Base-by-base conservation (phyloP, 2,888 invertebrate species). In the Camptogramma bilineatum region DNA sequence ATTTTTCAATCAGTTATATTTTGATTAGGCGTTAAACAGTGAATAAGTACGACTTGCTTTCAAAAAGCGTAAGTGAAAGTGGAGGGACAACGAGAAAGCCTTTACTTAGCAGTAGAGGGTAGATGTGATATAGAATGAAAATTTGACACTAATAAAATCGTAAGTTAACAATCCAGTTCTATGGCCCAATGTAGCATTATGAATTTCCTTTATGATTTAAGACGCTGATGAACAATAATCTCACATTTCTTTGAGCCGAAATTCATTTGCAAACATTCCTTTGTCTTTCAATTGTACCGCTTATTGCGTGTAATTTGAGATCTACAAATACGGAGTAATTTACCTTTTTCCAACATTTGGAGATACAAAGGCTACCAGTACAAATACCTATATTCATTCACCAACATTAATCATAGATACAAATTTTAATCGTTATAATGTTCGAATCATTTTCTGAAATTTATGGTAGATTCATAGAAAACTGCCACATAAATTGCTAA, bases 181-280 rank as follows among this genome's bases (percentile, higher is more conserved):
- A n/a, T 55, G 62, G 62, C 55, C 55, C 17, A 28, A n/a, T 42
- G 28, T 60, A 58, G 77, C 73, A 71, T 76, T 78, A 72, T 76
- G 75, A 80, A 75, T 78, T 76, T 70, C 69, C 64, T 74, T 80
- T 75, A 71, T 72, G 73, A 76, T 74, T 75, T 72, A 55, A 68
- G 70, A 72, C 72, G 67, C 64, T 68, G 68, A 66, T 61, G 66
- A 63, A 62, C 66, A 65, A 69, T 64, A 68, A 71, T 71, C 66
- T 67, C 56, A 62, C 66, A 63, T 67, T 69, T 69, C 64, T 70
- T 71, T 69, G 66, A 63, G 62, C 54, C 52, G 59, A 64, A 64
- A 64, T 64, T 68, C 60, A 66, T 70, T 70, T 62, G 60, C 51
- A 64, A 66, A 64, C 60, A 59, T 66, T 68, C 62, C 61, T 62